These are phyloP conservation scores for Formica selysi DNA, from an alignment of 1,140 invertebrate genomes.

Conservation along the genomic window DNA sequence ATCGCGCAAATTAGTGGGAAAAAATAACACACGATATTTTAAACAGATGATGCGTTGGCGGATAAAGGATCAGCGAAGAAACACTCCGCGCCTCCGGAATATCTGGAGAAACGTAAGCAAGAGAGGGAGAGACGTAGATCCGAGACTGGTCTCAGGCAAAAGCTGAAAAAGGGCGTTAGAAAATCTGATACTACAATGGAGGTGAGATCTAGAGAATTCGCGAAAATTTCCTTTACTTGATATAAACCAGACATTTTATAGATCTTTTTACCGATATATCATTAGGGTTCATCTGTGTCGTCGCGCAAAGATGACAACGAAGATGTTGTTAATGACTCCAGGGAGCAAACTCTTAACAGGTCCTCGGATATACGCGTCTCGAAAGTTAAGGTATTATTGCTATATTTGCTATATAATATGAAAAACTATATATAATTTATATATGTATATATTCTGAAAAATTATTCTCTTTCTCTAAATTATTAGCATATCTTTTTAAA, in stretches of 20 bases:
- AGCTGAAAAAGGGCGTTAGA: slow-evolving; percentile 85
- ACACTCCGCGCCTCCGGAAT: slow-evolving; percentile 94
- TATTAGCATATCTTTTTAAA: background rate
- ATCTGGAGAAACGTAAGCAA: slow-evolving; percentile 93
- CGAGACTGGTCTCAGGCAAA: slow-evolving; percentile 88
- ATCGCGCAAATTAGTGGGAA: background rate
- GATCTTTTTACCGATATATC: background rate
- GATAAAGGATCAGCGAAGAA: slow-evolving; percentile 89
- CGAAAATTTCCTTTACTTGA: background rate
- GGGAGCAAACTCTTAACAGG: slow-evolving; percentile 82
- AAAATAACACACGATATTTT: background rate
- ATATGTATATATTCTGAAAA: background rate
- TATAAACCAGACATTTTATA: background rate
- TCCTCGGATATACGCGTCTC: slow-evolving; percentile 81
- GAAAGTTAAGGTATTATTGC: slow-evolving; percentile 81
- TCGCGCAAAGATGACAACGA: slow-evolving; percentile 78
- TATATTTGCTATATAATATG: background rate
- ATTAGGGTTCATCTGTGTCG: slow-evolving; percentile 81
- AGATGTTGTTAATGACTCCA: slow-evolving; percentile 78
- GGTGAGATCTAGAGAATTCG: slow-evolving; percentile 73
- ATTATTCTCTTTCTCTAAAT: background rate
- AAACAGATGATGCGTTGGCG: slow-evolving; percentile 73
- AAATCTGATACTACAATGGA: slow-evolving; percentile 85
- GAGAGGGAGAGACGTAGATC: slow-evolving; percentile 90
- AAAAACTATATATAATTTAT: background rate